These are phyloP conservation scores for Dolichomitus sp. DNA, from an alignment of 2,888 invertebrate species.

Conservation along the genomic window DNA sequence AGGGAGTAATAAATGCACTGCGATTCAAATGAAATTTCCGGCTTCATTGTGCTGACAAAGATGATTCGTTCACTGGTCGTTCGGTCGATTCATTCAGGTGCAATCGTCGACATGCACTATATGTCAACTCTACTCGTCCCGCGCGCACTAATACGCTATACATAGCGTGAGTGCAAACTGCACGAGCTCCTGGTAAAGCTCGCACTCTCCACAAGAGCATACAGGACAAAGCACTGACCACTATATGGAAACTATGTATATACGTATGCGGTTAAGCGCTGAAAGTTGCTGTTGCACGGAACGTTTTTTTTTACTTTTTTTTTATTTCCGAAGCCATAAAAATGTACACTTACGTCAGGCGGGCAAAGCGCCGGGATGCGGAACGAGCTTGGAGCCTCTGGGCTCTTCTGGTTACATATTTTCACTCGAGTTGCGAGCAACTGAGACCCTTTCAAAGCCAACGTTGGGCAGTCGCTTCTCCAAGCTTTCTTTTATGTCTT, in stretches of 20 bases:
- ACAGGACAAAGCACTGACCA: constrained; percentile 7
- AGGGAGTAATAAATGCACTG: constrained; percentile 67
- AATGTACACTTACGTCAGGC: constrained; percentile 27
- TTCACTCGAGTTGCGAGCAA: constrained; percentile 7
- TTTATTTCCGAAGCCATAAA: constrained; percentile 31
- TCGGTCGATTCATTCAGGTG: constrained; percentile 70
- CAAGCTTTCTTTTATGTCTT: constrained; percentile 3
- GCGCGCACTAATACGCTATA: constrained; percentile 38
- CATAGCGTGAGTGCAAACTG: background rate
- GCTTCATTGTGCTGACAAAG: constrained; percentile 69
- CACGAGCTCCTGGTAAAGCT: constrained; percentile 24
- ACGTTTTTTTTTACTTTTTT: constrained; percentile 7
- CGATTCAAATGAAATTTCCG: constrained; percentile 77
- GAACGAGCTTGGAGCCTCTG: background rate
- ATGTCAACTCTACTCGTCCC: constrained; percentile 40
- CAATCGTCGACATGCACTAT: constrained; percentile 67
- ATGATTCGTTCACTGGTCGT: constrained; percentile 64
- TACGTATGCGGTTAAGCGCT: constrained; percentile 15
- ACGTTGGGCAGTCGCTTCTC: background rate
- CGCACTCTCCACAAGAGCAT: constrained; percentile 10
- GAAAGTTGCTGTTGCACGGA: constrained; percentile 12
- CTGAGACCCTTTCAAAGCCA: constrained; percentile 8
- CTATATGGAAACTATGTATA: constrained; percentile 2
- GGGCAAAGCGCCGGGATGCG: background rate
- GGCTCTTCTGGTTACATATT: background rate